These are phyloP conservation scores for Helobdella robusta DNA, from an alignment of 2,888 invertebrate genomes.

Conservation along the genomic window DNA sequence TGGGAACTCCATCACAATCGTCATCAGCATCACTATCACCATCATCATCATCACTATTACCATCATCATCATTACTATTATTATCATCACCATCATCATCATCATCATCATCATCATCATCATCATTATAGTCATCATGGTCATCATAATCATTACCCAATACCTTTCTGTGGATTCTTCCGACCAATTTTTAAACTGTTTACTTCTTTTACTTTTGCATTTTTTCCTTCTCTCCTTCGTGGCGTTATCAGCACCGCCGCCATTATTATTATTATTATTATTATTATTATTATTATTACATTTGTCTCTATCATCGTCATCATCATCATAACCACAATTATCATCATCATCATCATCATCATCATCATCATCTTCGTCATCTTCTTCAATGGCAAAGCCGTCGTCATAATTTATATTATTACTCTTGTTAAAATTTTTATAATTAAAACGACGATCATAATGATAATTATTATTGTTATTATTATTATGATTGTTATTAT, in stretches of 20 bases:
- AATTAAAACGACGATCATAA: no score
- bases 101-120: conserved; percentile 10
- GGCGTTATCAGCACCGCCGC: no score
- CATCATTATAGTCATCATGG: no score
- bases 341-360: no score
- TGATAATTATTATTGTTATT: no score
- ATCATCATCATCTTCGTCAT: no score
- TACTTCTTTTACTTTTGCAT: background rate
- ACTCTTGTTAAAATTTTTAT: no score
- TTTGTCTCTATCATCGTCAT: background rate
- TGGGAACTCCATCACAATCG: background rate
- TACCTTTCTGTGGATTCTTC: background rate
- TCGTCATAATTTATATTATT: no score
- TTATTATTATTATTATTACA: background rate
- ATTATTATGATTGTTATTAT: no score
- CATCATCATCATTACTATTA: conserved; percentile 8
- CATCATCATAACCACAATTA: background rate
- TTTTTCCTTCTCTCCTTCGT: background rate
- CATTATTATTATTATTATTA: background rate
- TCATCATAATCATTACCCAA: background rate
- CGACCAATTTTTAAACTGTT: background rate
- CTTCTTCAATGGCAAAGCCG: no score
- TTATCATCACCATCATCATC: conserved; percentile 8
- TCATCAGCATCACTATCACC: conserved; percentile 8
- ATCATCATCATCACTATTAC: conserved; percentile 8